Evolutionary conservation across 2,888 invertebrate species (phyloP).

Genomic region (Lepidochitona cinerea): DNA sequence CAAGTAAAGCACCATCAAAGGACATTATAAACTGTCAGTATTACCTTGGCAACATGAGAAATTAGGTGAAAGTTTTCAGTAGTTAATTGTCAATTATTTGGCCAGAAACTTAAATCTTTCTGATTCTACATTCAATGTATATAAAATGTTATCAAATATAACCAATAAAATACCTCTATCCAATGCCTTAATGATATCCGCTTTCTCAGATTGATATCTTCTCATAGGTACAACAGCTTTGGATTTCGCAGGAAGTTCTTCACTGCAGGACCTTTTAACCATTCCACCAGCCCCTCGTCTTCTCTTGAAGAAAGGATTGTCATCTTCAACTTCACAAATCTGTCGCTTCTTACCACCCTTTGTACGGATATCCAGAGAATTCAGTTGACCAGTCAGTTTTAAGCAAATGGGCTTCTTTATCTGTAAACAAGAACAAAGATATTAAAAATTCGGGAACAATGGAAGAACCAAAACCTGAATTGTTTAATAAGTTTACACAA

Average conservation of each 20-base stretch:
- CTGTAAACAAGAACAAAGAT: no score
- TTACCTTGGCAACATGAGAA: no score
- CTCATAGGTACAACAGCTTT: background rate
- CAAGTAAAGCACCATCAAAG: no score
- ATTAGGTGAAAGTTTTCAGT: no score
- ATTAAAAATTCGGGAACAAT: no score
- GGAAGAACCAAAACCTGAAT: no score
- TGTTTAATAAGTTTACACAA: no score
- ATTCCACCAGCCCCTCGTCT: background rate
- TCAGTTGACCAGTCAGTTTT: background rate
- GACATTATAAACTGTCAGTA: no score
- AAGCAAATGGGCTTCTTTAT: background rate
- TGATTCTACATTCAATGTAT: no score
- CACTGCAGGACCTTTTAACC: background rate
- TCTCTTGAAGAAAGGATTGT: background rate
- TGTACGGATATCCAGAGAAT: background rate
- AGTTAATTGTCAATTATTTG: no score
- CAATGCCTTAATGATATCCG: slow-evolving; percentile 74
- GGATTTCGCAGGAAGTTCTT: background rate
- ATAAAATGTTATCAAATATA: no score
- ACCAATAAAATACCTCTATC: slow-evolving; percentile 37
- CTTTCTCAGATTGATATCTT: slow-evolving; percentile 83
- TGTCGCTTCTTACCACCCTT: background rate
- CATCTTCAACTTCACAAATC: background rate
- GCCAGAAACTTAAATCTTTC: no score